Base-by-base conservation (phyloP, 2,888 invertebrate genomes). In the Rotaria macrura region DNA sequence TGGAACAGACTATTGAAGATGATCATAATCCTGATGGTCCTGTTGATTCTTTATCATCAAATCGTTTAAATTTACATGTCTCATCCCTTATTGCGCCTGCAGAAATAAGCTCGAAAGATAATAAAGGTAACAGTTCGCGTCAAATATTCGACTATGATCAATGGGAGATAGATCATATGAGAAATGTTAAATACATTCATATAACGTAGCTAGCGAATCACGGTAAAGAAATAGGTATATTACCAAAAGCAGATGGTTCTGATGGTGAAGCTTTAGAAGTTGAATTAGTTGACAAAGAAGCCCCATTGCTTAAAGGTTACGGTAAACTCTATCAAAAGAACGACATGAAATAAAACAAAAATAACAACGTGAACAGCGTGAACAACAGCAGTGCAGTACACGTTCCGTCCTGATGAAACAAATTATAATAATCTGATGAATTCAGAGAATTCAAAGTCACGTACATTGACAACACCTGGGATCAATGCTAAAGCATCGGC, bases 101-200 rank as follows among this genome's bases (percentile, higher is more conserved):
- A 38, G 83, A 52, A 17, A 43, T 83, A 6, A 49, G 17, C 29
- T 49, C 49, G 0, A 54, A 84, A 84, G 86, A 85, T 25, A 85
- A 55, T 29, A 65, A 49, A 17, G 86, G 72, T n/a, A 74, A 87
- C 85, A 87, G 88, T 88, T 17, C 87, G 4, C 88, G 96, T 54
- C 93, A 96, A 87, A 94, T 98, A 87, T 96, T 97, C 0, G 97
- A 97, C 84, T 98, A 97, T 0, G 98, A 99, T 91, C 90, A 92
- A 85, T 98, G 97, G 97, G 98, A 98, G 92, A 94, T 97, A 87
- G 96, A 97, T 90, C 97, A 97, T 93, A 95, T 97, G 96, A 94
- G 95, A 88, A 94, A 95, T 17, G 96, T 96, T 0, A 95, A 94
- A 52, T 95, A 95, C 65, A 94, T 96, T 87, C 95, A 96, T 90